These are phyloP conservation scores for Ectobius pallidus DNA, from an alignment of 2,888 invertebrate species.

Conservation along the genomic window DNA sequence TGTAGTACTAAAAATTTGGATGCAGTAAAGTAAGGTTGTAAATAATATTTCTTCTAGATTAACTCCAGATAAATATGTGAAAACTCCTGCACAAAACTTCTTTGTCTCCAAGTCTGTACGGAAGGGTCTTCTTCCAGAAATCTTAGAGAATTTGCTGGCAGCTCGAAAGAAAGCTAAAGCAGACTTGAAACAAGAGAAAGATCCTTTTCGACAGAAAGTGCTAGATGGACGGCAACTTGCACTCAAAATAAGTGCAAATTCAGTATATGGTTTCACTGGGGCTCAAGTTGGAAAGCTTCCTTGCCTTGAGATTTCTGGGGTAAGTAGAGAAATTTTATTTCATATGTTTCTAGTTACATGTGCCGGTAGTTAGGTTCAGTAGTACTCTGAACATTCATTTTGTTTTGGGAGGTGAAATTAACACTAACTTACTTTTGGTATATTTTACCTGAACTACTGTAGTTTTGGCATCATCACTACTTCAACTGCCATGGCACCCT, in stretches of 20 bases:
- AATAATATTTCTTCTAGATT: constrained; percentile 55
- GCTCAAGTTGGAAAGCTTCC: constrained; percentile 96
- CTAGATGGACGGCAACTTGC: constrained; percentile 97
- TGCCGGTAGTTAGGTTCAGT: no score
- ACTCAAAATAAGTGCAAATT: constrained; percentile 98
- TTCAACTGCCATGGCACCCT: no score
- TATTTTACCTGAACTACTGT: no score
- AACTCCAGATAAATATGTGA: constrained; percentile 75
- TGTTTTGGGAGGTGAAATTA: no score
- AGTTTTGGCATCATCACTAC: no score
- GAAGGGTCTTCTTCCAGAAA: constrained; percentile 93
- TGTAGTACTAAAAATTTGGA: no score
- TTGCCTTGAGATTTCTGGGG: constrained; percentile 92
- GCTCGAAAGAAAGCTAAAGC: constrained; percentile 95
- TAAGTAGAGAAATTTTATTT: constrained; percentile 52
- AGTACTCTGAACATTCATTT: no score
- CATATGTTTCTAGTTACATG: no score
- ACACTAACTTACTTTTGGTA: no score
- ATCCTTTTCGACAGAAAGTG: constrained; percentile 91
- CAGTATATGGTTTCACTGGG: constrained; percentile 99
- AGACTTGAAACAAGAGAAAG: constrained; percentile 93
- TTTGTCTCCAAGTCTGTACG: constrained; percentile 89
- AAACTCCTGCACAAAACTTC: constrained; percentile 87
- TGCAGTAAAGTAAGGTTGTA: no score
- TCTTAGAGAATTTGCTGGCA: constrained; percentile 85